Evolutionary conservation across 2,797 vertebrate genomes (phyloP), one percentile per base, ranked within the genome.

Genomic region (Sebastolobus altivelis): DNA sequence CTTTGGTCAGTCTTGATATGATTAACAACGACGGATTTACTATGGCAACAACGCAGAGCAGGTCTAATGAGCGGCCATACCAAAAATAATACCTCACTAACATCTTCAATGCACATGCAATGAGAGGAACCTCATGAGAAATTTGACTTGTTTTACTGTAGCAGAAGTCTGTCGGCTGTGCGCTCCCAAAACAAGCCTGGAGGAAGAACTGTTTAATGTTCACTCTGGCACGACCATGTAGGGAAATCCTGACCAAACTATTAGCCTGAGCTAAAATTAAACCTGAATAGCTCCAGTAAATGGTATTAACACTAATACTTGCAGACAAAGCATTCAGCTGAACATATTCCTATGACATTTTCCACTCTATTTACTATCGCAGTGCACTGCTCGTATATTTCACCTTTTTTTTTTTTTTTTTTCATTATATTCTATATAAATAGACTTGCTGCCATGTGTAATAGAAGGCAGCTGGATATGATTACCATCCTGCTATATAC

Each of bases 401-500:
- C 80, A 22, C 56, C 49, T 22, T 43, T 40, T 82, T 76, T 58
- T 8, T 8, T 8, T 8, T 65, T 84, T 85, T 90, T 93, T 85
- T 72, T 58, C 73, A 76, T 82, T 77, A 77, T 81, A 74, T 81
- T 80, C 83, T 89, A 84, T 88, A 94, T 90, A 94, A 94, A 95
- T 93, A 94, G 90, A 93, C 88, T 86, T 80, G 78, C 82, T 86
- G 88, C 89, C 75, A 79, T 88, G 86, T 88, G 91, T 88, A 94
- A 91, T 61, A 81, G 84, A 87, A 82, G 85, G 84, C 95, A 96
- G 94, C 94, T 96, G 95, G 94, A 65, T 91, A 65, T 93, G 87
- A 95, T 96, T 95, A 95, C 88, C 84, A 83, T 92, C 81, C 81
- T 88, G 85, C 91, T 86, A 87, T 90, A 92, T 80, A 86, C 89